Conservation (phyloP, 1,140 invertebrate genomes). For the Macrosteles quadrilineatus region DNA sequence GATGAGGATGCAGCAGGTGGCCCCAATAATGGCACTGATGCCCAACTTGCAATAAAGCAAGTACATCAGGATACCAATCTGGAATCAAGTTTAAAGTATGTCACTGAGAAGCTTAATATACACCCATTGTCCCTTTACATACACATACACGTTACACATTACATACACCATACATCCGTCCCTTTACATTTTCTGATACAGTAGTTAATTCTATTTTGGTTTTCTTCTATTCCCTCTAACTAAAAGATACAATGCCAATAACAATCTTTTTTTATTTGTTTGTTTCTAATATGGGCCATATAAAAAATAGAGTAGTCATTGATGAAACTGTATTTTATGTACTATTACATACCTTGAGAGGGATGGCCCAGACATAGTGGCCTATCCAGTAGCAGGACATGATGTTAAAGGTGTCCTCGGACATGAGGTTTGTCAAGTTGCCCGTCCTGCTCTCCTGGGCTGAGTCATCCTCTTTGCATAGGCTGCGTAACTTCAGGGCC, state of each 20-base stretch:
- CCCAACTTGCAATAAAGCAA: conserved; percentile 76
- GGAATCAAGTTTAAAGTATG: conserved; percentile 49
- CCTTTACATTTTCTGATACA: no score
- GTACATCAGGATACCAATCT: conserved; percentile 72
- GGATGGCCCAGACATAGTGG: conserved; percentile 85
- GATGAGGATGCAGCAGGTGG: conserved; percentile 64
- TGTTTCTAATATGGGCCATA: no score
- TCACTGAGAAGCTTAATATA: no score
- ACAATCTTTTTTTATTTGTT: no score
- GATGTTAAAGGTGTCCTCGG: conserved; percentile 78
- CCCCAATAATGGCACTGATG: conserved; percentile 74
- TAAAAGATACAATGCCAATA: no score
- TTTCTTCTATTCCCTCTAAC: no score
- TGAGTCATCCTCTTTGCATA: conserved; percentile 49
- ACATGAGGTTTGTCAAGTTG: conserved; percentile 77
- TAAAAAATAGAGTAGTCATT: no score
- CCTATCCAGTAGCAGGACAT: conserved; percentile 83
- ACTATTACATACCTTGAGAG: conserved; percentile 65
- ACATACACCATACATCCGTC: no score
- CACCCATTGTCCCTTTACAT: no score
- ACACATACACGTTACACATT: no score
- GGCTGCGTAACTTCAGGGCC: conserved; percentile 48
- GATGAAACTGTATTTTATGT: no score
- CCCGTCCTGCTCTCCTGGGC: conserved; percentile 59
- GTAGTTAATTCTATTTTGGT: no score